Evolutionary conservation across 2,888 invertebrate species (phyloP), one percentile per base, ranked within the genome.

Genomic region (Campopleginae sp.): DNA sequence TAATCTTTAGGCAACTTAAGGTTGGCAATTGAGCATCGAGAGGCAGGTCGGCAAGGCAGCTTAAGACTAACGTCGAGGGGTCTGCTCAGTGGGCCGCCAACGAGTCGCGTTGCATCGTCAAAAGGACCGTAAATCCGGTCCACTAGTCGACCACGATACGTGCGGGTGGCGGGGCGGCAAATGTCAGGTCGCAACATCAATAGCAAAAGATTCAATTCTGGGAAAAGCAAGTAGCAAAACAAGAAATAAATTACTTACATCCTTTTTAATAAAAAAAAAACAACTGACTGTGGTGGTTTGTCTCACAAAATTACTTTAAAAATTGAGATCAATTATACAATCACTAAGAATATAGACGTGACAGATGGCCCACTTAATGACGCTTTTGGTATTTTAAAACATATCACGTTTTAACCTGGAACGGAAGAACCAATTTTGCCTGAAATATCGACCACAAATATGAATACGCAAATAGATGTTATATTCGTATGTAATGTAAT

Each of bases 311-410:
- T 88, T 5, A 54, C 72, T 27, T 81, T 91, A 14, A 88, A 90
- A 88, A 72, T 89, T 42, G 86, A 82, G 27, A 87, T 89, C 6
- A 63, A 63, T 17, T 63, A 63, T 33, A 63, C 33, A n/a, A 63
- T 58, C 84, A 88, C 68, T 89, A 90, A 71, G 89, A 89, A 90
- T 77, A 89, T 89, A 10, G 72, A 90, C 14, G 88, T 90, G 10
- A 89, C 89, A 87, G 91, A 63, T 63, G 33, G 63, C 14, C 31
- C 33, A 63, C 33, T 63, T 63, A 63, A 63, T 33, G 63, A 33
- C 31, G n/a, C n/a, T n/a, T n/a, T n/a, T n/a, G n/a, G n/a, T n/a
- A n/a, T n/a, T n/a, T n/a, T n/a, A n/a, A n/a, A 63, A 33, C 63
- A 31, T 19, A 33, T 63, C 88, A 27, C 89, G 89, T 27, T 83